Base-by-base conservation (phyloP, 1,140 invertebrate genomes). In the Trachymyrmex cornetzi region DNA sequence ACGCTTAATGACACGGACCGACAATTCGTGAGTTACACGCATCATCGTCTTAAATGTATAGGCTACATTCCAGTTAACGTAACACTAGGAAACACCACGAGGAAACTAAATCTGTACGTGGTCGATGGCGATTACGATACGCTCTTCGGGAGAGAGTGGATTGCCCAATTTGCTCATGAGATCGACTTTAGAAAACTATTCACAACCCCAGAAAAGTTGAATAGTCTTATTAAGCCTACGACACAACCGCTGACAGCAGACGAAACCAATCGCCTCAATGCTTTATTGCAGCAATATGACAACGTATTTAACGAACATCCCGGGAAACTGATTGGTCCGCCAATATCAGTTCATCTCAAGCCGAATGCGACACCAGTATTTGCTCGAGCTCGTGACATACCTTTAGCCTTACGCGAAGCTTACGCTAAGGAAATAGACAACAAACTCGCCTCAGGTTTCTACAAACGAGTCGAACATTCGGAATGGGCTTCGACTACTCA, bases 401-500 rank as follows among this genome's bases (percentile, higher is more conserved):
- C 85, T 0, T 3, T 79, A 1, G 85, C 87, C 0, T 44, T 90
- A 5, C 71, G 87, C 0, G 77, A 50, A 16, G 57, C 38, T 0
- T 90, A 90, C 12, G 80, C 85, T 0, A 72, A 77, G 3, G 66
- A 74, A 59, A 87, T 81, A 0, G 69, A 87, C 3, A 12, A 1
- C 0, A 79, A 79, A 64, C 77, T 91, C 7, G 69, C 77, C 30
- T 90, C 88, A 38, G 90, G 87, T 48, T 75, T 80, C 48, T 92
- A 90, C 53, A 55, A 89, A 16, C 55, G 30, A 77, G 90, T 92
- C 6, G 82, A 90, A 24, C 64, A 89, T 48, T 92, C 89, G 0
- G 69, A 79, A 27, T 66, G 61, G 77, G 61, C 77, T 7, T 79
- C 77, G 7, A 79, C 77, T 50, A 79, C 61, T 3, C 77, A 79